Evolutionary conservation across 2,113 vertebrate species (phyloP).

Genomic region (Datnioides undecimradiatus): DNA sequence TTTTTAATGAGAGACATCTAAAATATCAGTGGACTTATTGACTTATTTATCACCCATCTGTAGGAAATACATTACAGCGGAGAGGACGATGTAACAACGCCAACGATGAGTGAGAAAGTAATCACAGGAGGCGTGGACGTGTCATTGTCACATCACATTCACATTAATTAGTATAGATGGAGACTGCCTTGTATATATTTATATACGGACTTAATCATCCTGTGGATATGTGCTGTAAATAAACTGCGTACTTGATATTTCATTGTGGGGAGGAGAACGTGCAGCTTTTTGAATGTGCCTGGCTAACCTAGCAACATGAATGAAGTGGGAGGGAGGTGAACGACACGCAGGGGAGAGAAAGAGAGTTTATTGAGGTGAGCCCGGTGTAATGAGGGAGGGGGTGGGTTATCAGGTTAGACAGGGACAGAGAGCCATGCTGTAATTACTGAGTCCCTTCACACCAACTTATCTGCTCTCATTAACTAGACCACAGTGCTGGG

Average conservation of each 20-base stretch:
- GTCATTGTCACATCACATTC: background rate
- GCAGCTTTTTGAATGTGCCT: background rate
- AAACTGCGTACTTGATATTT: background rate
- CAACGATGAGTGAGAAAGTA: background rate
- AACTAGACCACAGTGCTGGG: constrained; percentile 22
- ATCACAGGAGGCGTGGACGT: background rate
- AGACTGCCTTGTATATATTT: too few species aligned
- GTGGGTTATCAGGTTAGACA: constrained; percentile 25
- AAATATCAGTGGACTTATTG: too few species aligned
- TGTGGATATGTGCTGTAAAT: background rate
- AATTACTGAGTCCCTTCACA: constrained; percentile 39
- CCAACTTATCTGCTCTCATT: constrained; percentile 43
- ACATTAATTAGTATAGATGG: background rate
- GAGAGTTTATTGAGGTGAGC: constrained; percentile 13
- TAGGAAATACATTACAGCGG: too few species aligned
- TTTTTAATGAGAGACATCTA: too few species aligned
- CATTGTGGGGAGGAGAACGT: background rate
- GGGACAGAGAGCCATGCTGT: constrained; percentile 36
- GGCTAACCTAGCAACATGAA: background rate
- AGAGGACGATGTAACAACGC: too few species aligned
- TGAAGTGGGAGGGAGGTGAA: background rate
- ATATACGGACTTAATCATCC: too few species aligned
- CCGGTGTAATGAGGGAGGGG: constrained; percentile 31
- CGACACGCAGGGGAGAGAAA: background rate
- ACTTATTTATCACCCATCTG: too few species aligned